Base-by-base conservation (phyloP, 2,888 invertebrate species). In the Abrostola triplasia region DNA sequence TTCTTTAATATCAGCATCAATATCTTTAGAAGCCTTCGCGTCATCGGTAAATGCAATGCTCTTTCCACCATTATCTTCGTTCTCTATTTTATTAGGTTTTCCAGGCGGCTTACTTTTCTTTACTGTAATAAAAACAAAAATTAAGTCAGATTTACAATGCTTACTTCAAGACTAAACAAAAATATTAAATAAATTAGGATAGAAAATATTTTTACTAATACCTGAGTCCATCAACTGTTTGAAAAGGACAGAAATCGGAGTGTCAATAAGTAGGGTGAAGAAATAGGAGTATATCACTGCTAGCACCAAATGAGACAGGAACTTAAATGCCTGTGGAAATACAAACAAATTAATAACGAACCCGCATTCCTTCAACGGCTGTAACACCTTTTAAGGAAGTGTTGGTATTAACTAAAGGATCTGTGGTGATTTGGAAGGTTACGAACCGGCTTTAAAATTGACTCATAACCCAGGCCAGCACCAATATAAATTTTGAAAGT, bases 311-410 rank as follows among this genome's bases (percentile, higher is more conserved):
- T 76, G 64, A 0, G 75, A 52, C 47, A 76, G 40, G 49, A 77
- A 77, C 49, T 73, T 76, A 51, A 76, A 76, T 0, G 55, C 36
- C 75, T 76, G 70, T 54, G 24, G 52, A 62, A 49, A 40, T 56
- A 54, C 11, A 37, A 58, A 48, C 37, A 6, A 24, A 2, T 24
- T 24, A 24, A 24, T 24, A 2, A 24, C 4, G n/a, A n/a, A n/a
- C n/a, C n/a, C n/a, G n/a, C 10, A 13, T 41, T 11, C 0, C 10
- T 12, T 10, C 24, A 0, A 48, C 35, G 1, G 11, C 1, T n/a
- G 10, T n/a, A 44, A 6, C 6, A n/a, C 11, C 8, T 48, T 7
- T 35, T 13, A 5, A 13, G 2, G 7, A 48, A 35, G 2, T 48
- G 1, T 35, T 11, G 24, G 24, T 24, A 24, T 24, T 24, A 1